Conservation (phyloP, 2,888 invertebrate genomes). For the Pinctada fucata region DNA sequence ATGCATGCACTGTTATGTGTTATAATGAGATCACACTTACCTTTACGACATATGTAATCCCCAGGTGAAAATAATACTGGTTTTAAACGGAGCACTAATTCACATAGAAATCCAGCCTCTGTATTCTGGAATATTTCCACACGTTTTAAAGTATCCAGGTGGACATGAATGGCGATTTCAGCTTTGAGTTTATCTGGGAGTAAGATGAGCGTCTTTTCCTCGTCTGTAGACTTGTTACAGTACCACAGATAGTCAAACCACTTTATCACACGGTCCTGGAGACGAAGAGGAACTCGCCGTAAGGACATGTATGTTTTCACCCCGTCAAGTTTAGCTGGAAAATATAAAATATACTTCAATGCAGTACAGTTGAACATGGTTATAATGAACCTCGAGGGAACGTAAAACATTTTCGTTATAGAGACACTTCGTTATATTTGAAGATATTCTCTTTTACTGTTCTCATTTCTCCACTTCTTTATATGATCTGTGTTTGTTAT, state of each 20-base stretch:
- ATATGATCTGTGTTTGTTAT: too few relatives aligned
- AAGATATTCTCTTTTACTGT: too few relatives aligned
- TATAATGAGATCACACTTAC: conserved; percentile 79
- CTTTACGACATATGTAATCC: conserved; percentile 99
- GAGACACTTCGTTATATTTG: too few relatives aligned
- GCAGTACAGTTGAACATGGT: not conserved
- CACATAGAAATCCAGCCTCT: conserved; percentile 98
- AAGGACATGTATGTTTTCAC: conserved; percentile 99
- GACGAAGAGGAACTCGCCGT: conserved; percentile 94
- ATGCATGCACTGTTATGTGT: too few relatives aligned
- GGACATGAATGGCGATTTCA: conserved; percentile 99
- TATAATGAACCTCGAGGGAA: not conserved
- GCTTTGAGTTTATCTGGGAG: conserved; percentile 93
- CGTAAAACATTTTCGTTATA: not conserved
- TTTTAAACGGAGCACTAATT: conserved; percentile 93
- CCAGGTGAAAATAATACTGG: conserved; percentile 98
- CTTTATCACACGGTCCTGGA: conserved; percentile 98
- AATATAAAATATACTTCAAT: conserved; percentile 13
- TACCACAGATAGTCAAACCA: conserved; percentile 99
- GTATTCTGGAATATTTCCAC: conserved; percentile 99
- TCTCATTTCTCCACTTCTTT: too few relatives aligned
- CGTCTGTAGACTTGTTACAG: conserved; percentile 98
- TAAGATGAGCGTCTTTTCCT: conserved; percentile 84
- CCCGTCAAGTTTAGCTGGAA: conserved; percentile 96
- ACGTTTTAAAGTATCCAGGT: conserved; percentile 94